Percentiles rank a stretch among this genome's conserved stretches.
Conservation (phyloP, 2,113 vertebrate species). For the Nestor notabilis region DNA sequence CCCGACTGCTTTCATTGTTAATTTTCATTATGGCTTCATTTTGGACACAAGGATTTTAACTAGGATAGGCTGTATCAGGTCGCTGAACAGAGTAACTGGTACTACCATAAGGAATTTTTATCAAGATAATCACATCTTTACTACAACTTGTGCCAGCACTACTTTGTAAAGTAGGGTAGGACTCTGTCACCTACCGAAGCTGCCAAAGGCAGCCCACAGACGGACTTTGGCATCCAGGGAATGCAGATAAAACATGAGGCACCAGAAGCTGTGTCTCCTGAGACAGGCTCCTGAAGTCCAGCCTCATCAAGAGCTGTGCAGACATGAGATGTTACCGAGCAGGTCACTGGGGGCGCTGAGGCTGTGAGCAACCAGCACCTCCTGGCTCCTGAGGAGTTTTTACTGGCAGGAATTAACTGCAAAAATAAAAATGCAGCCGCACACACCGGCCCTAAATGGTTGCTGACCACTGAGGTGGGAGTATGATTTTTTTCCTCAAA, state of each 20-base stretch:
- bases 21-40: neutral
- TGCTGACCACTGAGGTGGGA: neutral
- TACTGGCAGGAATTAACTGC: neutral
- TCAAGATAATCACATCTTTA: neutral
- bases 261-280: neutral
- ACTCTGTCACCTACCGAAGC: neutral
- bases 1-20: neutral
- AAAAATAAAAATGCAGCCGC: neutral
- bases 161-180: neutral
- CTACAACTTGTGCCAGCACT: neutral
- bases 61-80: neutral
- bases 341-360: neutral
- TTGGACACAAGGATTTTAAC: neutral
- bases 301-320: neutral
- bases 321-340: neutral
- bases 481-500: neutral
- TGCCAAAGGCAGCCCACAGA: neutral
- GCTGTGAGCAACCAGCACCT: neutral
- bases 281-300: neutral
- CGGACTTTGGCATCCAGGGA: neutral
- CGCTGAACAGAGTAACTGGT: neutral
- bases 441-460: neutral
- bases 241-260: rapidly evolving
- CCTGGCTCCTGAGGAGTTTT: neutral
- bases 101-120: neutral